These are phyloP conservation scores for Hesperophylax magnus DNA, from an alignment of 1,140 invertebrate genomes.

Conservation along the genomic window DNA sequence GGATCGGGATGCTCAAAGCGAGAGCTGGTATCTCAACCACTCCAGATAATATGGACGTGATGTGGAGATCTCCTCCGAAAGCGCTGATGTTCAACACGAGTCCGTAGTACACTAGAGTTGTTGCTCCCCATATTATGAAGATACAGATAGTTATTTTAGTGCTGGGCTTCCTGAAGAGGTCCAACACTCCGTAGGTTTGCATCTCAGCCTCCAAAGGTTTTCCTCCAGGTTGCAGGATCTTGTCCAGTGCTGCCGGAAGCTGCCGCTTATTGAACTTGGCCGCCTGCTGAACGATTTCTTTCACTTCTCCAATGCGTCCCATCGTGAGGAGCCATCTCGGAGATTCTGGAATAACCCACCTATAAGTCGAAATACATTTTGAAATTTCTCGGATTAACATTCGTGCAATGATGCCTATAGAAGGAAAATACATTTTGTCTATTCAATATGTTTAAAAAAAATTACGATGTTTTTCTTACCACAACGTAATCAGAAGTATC, in stretches of 20 bases:
- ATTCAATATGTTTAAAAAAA: background rate
- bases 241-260: slow-evolving; percentile 75
- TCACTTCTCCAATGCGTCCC: slow-evolving; percentile 79
- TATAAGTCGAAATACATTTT: slow-evolving; percentile 58
- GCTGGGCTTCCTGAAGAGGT: slow-evolving; percentile 75
- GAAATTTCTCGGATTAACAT: no score
- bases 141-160: slow-evolving; percentile 77
- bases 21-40: slow-evolving; percentile 81
- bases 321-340: slow-evolving; percentile 87
- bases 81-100: slow-evolving; percentile 80
- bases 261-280: slow-evolving; percentile 76
- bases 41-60: slow-evolving; percentile 78
- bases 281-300: slow-evolving; percentile 77
- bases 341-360: slow-evolving; percentile 87
- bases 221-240: slow-evolving; percentile 68
- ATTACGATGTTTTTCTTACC: slow-evolving; percentile 67
- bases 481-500: slow-evolving; percentile 76
- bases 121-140: slow-evolving; percentile 80
- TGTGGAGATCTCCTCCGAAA: slow-evolving; percentile 78
- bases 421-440: background rate
- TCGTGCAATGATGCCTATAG: no score
- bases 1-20: slow-evolving; percentile 78
- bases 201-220: slow-evolving; percentile 60
- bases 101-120: slow-evolving; percentile 82
- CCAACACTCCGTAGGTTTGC: slow-evolving; percentile 71